A percentile compares a stretch with the other conserved stretches of the same genome.
These are phyloP conservation scores for Bugula neritina DNA, from an alignment of 2,888 invertebrate species.

Conservation along the genomic window DNA sequence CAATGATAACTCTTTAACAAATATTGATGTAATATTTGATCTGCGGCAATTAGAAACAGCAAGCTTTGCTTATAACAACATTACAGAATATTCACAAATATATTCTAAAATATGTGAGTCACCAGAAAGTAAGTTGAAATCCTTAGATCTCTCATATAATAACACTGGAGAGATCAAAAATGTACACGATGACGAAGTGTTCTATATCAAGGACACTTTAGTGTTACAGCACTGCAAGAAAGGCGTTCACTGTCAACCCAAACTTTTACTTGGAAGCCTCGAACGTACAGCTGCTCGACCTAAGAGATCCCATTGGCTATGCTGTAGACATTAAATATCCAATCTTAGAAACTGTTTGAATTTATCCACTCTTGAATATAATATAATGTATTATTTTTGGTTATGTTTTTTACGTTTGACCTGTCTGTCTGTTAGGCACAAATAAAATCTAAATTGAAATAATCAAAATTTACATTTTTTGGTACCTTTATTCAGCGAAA, in stretches of 20 bases:
- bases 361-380: no score
- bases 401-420: no score
- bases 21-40: neutral
- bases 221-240: neutral
- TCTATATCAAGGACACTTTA: conserved; percentile 4
- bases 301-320: neutral
- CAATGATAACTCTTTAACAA: neutral
- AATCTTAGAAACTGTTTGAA: no score
- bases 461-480: no score
- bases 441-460: no score
- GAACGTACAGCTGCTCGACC: neutral
- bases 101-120: neutral
- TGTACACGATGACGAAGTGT: neutral
- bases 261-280: neutral
- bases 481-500: no score
- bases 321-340: neutral
- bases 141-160: neutral
- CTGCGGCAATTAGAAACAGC: neutral
- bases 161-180: neutral
- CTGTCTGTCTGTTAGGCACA: no score
- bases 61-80: neutral
- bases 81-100: neutral
- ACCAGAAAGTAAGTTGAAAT: neutral
- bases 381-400: no score
- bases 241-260: neutral